phyloP scores from a whole-genome alignment of 2,797 vertebrate genomes.

The Eulemur mongoz region DNA sequence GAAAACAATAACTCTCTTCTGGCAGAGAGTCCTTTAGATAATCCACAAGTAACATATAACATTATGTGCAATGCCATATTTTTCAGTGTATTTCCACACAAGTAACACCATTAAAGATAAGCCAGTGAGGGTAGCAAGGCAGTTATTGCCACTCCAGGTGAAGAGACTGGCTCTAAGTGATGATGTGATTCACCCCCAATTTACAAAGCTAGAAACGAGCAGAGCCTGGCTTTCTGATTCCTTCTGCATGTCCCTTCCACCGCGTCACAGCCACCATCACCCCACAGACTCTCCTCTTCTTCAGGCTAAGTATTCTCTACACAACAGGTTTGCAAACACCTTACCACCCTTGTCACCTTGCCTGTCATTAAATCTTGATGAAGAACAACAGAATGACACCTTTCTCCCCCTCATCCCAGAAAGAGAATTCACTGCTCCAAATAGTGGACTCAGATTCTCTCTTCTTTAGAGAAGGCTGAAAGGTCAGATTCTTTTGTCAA shows the following conservation, averaged over 20 bases:
- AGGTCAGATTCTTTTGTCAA: background rate
- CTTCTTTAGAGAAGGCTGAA: constrained; percentile 17
- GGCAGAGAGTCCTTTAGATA: background rate
- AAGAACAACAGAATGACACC: background rate
- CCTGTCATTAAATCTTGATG: constrained; percentile 8
- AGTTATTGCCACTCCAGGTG: background rate
- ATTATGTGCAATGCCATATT: background rate
- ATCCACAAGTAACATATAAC: background rate
- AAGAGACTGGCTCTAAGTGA: background rate
- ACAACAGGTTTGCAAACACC: background rate
- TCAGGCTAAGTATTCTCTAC: background rate
- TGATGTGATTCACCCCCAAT: background rate
- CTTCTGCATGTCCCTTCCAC: background rate
- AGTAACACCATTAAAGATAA: background rate
- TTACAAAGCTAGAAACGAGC: background rate
- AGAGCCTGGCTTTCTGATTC: background rate
- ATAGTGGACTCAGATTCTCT: background rate
- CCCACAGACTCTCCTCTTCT: background rate
- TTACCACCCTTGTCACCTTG: background rate
- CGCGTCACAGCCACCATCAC: background rate
- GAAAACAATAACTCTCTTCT: background rate
- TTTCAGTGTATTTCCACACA: constrained; percentile 24
- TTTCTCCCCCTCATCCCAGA: background rate
- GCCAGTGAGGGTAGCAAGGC: background rate
- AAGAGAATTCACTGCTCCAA: background rate